A percentile compares a stretch with the other conserved stretches of the same genome.
Evolutionary conservation across 2,888 invertebrate species (phyloP).

Genomic region (Brenthis hecate): DNA sequence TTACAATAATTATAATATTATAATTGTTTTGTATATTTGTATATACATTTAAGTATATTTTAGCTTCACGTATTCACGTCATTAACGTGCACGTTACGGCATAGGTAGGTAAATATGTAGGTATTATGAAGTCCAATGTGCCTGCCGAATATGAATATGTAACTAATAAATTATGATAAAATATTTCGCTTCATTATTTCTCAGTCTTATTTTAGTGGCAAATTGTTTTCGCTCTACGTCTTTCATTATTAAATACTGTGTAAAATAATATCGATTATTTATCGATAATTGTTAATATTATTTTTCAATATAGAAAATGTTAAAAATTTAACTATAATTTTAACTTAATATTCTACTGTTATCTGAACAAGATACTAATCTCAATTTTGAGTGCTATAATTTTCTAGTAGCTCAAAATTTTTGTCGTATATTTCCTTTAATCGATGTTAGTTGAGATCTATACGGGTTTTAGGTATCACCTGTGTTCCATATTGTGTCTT

Average conservation of each 20-base stretch:
- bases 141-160: background rate
- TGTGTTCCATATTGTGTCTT: slow-evolving; percentile 42
- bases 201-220: slow-evolving; percentile 23
- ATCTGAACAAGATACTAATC: slow-evolving; percentile 9
- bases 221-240: background rate
- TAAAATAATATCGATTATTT: background rate
- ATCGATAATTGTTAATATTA: background rate
- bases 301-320: background rate
- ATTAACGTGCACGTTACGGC: too few relatives aligned
- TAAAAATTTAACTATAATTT: background rate
- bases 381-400: slow-evolving; percentile 12
- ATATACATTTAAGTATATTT: too few relatives aligned
- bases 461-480: slow-evolving; percentile 40
- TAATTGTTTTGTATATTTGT: too few relatives aligned
- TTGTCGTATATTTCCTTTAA: background rate
- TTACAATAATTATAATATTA: too few relatives aligned
- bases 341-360: background rate
- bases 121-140: too few relatives aligned
- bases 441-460: slow-evolving; percentile 48
- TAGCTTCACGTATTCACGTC: too few relatives aligned
- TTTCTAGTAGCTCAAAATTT: slow-evolving; percentile 8
- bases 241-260: background rate
- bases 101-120: too few relatives aligned
- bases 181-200: slow-evolving; percentile 5
- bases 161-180: slow-evolving; percentile 6